Evolutionary conservation across 64 coral and sea anemone species (phyloP), one percentile per base, ranked within the genome.

Genomic region (Trachythela sp.): DNA sequence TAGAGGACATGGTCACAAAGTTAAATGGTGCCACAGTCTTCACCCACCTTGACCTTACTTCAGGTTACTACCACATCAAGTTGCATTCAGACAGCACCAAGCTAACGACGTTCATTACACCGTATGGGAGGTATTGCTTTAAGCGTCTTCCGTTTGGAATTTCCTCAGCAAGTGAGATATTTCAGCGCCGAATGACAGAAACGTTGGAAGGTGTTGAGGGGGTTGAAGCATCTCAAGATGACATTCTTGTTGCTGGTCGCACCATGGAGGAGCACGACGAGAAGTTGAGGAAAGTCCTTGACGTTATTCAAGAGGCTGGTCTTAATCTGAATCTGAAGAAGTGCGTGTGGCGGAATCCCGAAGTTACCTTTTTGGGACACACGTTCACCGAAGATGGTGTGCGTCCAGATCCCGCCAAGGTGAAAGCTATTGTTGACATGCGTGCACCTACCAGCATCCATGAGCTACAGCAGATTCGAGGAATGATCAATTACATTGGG

Each of bases 71-170:
- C n/a, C 85, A 87, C 29, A 10, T 51, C 22, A 2, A 38, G 29
- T 31, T 87, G 40, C 50, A 33, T 14, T 7, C 36, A 51, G 45
- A 87, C 18, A 56, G 48, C 17, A 87, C 50, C 48, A 56, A 20
- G 26, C 48, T 87, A 13, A 32, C 85, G 31, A 87, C 85, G 20
- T 87, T 87, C 49, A 87, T 87, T 20, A 85, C 84, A 51, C 85
- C 85, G 10, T 86, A 35, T 30, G 85, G 85, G 10, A 49, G 85
- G n/a, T 86, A 35, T 54, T 64, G 31, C 36, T 87, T 87, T 32
- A 64, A 68, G 24, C 6, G 86, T 15, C 4, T 87, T 20, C 56
- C 56, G 6, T 38, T 87, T 26, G 35, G 86, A 22, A 67, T 87
- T 40, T 87, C 86, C 0, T 41, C 30, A 39, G 86, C 52, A 35